These are phyloP conservation scores for Nymphalis polychloros DNA, from an alignment of 2,888 invertebrate genomes.

Conservation along the genomic window DNA sequence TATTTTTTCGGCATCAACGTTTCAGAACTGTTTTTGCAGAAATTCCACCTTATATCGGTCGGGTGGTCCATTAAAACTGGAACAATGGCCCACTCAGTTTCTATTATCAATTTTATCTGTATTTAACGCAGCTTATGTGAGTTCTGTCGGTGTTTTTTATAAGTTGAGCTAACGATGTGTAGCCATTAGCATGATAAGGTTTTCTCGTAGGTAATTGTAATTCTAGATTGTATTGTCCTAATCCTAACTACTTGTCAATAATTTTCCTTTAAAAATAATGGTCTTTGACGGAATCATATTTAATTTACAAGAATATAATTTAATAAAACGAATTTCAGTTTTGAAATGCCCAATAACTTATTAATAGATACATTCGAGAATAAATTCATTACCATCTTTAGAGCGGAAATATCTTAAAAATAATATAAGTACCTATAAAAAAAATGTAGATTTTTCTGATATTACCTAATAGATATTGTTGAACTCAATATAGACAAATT, in stretches of 20 bases:
- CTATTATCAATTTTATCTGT: slow-evolving; percentile 76
- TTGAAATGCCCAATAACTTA: too few species aligned
- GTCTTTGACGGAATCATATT: neutral
- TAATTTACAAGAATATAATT: too few species aligned
- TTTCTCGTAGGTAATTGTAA: slow-evolving; percentile 22
- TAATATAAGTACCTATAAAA: too few species aligned
- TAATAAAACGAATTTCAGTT: too few species aligned
- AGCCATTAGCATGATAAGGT: slow-evolving; percentile 46
- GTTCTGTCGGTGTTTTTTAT: slow-evolving; percentile 62
- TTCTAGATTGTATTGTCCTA: slow-evolving; percentile 2
- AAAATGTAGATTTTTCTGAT: too few species aligned
- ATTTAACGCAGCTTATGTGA: slow-evolving; percentile 75
- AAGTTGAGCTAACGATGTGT: slow-evolving; percentile 50
- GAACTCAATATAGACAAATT: too few species aligned
- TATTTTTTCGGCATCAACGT: slow-evolving; percentile 66
- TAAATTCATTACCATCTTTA: too few species aligned
- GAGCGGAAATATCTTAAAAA: too few species aligned
- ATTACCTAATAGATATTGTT: too few species aligned
- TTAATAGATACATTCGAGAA: too few species aligned
- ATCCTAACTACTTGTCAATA: neutral
- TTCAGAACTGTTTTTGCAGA: slow-evolving; percentile 69
- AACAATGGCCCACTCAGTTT: slow-evolving; percentile 75
- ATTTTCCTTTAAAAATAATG: neutral
- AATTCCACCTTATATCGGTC: slow-evolving; percentile 59
- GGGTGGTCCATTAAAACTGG: slow-evolving; percentile 77